phyloP scores from a whole-genome alignment of 2,113 vertebrate genomes.

The Vulpes lagopus region DNA sequence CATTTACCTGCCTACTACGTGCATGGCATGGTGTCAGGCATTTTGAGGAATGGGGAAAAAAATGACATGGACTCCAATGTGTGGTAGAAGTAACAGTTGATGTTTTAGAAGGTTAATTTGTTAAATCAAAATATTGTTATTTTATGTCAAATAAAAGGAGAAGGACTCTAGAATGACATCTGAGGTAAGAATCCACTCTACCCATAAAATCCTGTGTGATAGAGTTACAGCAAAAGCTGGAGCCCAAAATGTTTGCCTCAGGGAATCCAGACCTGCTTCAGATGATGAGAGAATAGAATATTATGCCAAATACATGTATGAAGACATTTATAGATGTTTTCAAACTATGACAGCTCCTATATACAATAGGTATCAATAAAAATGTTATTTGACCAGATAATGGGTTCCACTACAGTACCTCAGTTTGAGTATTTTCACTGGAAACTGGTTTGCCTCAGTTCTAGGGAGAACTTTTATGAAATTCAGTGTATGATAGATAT shows the following conservation, averaged over 20 bases:
- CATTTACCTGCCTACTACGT: rapidly evolving
- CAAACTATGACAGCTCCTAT: background rate
- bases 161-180: background rate
- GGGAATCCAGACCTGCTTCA: background rate
- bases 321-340: background rate
- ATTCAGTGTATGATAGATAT: background rate
- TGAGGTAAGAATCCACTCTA: background rate
- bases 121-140: background rate
- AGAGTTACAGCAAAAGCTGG: background rate
- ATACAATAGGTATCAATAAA: background rate
- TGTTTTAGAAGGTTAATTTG: background rate
- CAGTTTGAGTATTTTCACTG: background rate
- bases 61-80: background rate
- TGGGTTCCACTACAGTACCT: background rate
- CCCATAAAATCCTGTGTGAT: background rate
- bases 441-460: background rate
- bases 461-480: background rate
- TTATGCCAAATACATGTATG: background rate
- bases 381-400: background rate
- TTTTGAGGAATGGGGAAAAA: background rate
- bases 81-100: background rate
- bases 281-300: background rate
- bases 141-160: background rate
- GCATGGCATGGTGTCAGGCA: rapidly evolving
- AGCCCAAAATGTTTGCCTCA: background rate